Evolutionary conservation across 2,797 vertebrate genomes (phyloP).

Genomic region (Microchirus variegatus): DNA sequence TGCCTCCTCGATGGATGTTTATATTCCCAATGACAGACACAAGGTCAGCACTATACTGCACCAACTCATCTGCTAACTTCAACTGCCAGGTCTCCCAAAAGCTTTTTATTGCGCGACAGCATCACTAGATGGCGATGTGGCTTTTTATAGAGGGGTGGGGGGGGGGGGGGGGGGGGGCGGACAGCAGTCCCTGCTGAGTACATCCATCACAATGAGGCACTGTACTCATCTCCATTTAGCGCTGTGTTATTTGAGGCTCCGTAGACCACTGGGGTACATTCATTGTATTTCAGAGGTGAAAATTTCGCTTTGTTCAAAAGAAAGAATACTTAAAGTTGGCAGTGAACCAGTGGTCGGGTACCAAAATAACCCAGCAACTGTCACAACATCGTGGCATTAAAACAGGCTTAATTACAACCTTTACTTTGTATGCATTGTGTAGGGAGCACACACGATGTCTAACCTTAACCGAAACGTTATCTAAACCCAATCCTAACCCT

Average conservation of each 20-base stretch:
- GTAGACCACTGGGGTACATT: slow-evolving; percentile 30
- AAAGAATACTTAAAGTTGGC: not conserved
- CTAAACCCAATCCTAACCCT: too few relatives aligned
- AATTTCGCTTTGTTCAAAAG: slow-evolving; percentile 24
- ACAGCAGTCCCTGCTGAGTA: slow-evolving; percentile 42
- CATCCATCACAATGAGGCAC: slow-evolving; percentile 42
- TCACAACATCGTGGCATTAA: slow-evolving; percentile 26
- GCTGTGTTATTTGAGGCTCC: slow-evolving; percentile 39
- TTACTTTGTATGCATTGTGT: too few relatives aligned
- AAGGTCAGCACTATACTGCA: slow-evolving; percentile 60
- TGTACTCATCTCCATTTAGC: slow-evolving; percentile 48
- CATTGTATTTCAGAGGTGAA: slow-evolving; percentile 39
- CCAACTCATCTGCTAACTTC: slow-evolving; percentile 39
- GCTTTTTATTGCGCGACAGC: slow-evolving; percentile 7
- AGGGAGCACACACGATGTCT: too few relatives aligned
- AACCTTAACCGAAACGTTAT: too few relatives aligned
- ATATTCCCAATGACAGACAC: slow-evolving; percentile 61
- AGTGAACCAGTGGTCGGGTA: not conserved
- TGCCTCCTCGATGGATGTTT: slow-evolving; percentile 44
- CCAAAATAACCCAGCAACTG: slow-evolving; percentile 1
- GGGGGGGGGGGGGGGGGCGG: too few relatives aligned
- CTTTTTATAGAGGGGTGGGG: slow-evolving; percentile 23
- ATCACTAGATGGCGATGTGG: slow-evolving; percentile 73
- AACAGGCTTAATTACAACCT: too few relatives aligned
- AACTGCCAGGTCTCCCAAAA: slow-evolving; percentile 21